phyloP scores from a whole-genome alignment of 2,888 invertebrate genomes.

The Cyclophora albipunctata region DNA sequence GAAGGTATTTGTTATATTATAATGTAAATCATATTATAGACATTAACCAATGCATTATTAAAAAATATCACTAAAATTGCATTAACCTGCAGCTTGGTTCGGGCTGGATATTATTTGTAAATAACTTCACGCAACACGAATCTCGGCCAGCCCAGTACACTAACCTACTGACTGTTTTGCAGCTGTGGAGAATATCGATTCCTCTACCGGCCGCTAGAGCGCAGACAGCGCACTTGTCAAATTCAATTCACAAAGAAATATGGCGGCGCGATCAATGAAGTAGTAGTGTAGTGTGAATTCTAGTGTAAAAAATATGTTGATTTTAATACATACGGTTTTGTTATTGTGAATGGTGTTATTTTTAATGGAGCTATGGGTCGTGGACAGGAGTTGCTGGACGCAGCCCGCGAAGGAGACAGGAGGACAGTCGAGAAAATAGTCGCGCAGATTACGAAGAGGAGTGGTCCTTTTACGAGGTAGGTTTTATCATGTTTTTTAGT shows the following conservation, averaged over 20 bases:
- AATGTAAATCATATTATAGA: no score
- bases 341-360: constrained; percentile 62
- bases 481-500: constrained; percentile 50
- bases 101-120: no score
- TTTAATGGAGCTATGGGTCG: constrained; percentile 87
- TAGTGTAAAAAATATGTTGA: constrained; percentile 68
- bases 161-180: no score
- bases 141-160: no score
- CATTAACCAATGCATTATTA: no score
- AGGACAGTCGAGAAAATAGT: constrained; percentile 93
- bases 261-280: constrained; percentile 88
- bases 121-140: no score
- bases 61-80: no score
- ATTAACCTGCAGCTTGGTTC: no score
- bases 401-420: constrained; percentile 93
- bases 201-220: constrained; percentile 61
- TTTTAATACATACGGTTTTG: constrained; percentile 53
- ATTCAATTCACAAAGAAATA: constrained; percentile 58
- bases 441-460: constrained; percentile 90
- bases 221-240: constrained; percentile 68
- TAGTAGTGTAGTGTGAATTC: constrained; percentile 73
- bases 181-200: constrained; percentile 37
- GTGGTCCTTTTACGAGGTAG: constrained; percentile 95
- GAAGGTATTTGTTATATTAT: no score
- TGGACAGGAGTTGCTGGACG: constrained; percentile 97